phyloP scores from a whole-genome alignment of 2,888 invertebrate species.

The Melanostoma mellinum region DNA sequence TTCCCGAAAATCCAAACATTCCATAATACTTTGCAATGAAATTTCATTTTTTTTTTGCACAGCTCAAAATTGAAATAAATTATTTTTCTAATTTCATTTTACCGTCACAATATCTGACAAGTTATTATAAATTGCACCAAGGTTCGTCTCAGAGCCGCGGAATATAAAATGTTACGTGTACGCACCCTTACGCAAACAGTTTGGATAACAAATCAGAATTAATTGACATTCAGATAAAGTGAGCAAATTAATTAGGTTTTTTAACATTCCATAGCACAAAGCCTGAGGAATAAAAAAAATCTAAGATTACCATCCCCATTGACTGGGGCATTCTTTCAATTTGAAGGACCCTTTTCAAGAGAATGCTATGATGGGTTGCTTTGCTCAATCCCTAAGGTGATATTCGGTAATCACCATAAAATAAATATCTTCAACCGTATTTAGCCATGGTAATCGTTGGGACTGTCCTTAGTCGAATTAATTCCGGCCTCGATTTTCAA shows the following conservation, averaged over 20 bases:
- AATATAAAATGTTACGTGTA: constrained; percentile 33
- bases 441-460: constrained; percentile 35
- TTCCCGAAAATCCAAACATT: no score
- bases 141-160: no score
- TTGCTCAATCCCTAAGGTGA: constrained; percentile 16
- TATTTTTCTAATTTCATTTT: constrained; percentile 30
- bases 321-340: constrained; percentile 10
- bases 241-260: constrained; percentile 59
- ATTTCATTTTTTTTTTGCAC: constrained; percentile 10
- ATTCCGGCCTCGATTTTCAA: constrained; percentile 55
- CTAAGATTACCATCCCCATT: constrained; percentile 33
- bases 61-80: constrained; percentile 53
- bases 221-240: constrained; percentile 64
- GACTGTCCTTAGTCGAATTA: constrained; percentile 47
- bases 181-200: not conserved
- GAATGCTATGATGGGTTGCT: not conserved
- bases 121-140: constrained; percentile 41
- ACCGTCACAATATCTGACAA: constrained; percentile 45
- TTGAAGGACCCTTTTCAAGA: constrained; percentile 21
- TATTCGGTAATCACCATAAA: constrained; percentile 53
- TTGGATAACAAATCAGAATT: constrained; percentile 41
- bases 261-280: not conserved
- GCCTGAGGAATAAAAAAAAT: not conserved
- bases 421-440: constrained; percentile 47
- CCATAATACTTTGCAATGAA: not conserved